Base-by-base conservation (phyloP, 2,888 invertebrate genomes). In the Zaprionus lineosus region DNA sequence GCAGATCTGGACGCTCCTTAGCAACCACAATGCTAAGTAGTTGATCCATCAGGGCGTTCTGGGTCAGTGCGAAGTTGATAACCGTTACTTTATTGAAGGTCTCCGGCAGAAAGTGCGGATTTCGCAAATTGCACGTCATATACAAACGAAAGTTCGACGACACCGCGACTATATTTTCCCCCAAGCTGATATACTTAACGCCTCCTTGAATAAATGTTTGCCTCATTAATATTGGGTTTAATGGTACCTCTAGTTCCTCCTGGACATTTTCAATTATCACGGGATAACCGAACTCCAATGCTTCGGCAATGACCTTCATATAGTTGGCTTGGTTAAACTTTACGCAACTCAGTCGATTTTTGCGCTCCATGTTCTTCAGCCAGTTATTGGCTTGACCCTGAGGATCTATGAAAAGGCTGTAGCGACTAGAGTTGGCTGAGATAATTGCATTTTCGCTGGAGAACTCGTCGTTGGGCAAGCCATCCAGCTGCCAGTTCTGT, bases 341-440 rank as follows among this genome's bases (percentile, higher is more conserved):
- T 1, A 90, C 87, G 1, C 87, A 83, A 16, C 79, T 86, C 1
- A 90, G 53, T 0, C 87, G 87, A 81, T 90, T 89, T 33, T 86
- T 73, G 63, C 91, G 88, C 87, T 96, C 97, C 95, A 96, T 95
- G 77, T 95, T 95, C 74, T 95, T 93, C 24, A 97, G 93, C 97
- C 97, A 97, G 87, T 95, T 96, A 86, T 96, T 96, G 19, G 97
- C 97, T 88, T 97, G 97, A 6, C 95, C 95, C 90, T 97, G 97
- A 0, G 97, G 97, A 90, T 98, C 97, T 67, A 98, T 95, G 89
- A 97, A 94, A 24, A 98, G 92, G 1, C 97, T 97, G 94, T 96
- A 97, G 24, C 97, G 92, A 11, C 94, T 92, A 0, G 97, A 96
- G 89, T 94, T 94, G 31, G 93, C 92, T 64, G 96, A 94, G 58